These are phyloP conservation scores for Cyrtodaria siliqua DNA, from an alignment of 2,888 invertebrate species.

Conservation along the genomic window DNA sequence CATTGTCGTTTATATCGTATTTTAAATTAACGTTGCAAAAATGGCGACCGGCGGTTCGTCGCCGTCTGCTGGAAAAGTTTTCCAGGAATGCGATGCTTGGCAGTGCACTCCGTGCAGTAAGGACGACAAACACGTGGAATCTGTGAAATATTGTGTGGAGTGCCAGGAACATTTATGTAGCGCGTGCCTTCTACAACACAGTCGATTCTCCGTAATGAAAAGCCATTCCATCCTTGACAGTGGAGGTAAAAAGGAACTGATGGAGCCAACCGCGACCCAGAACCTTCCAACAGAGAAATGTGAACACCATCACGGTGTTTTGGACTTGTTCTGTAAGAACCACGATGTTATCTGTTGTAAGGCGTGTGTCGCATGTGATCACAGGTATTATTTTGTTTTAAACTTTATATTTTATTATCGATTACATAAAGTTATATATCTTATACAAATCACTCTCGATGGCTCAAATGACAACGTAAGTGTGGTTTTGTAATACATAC, in stretches of 20 bases:
- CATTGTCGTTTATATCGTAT: too few relatives aligned
- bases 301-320: neutral
- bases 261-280: neutral
- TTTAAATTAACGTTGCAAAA: too few relatives aligned
- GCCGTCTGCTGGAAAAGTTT: too few relatives aligned
- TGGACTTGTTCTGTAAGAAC: neutral
- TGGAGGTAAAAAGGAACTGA: neutral
- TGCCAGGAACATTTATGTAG: neutral
- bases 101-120: neutral
- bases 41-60: too few relatives aligned
- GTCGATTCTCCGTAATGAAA: neutral
- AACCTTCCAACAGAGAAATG: neutral
- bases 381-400: too few relatives aligned
- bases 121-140: slow-evolving; percentile 3
- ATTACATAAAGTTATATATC: too few relatives aligned
- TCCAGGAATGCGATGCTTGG: slow-evolving; percentile 2
- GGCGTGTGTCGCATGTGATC: neutral
- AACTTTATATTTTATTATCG: too few relatives aligned
- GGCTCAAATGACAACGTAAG: too few relatives aligned
- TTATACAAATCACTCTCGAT: too few relatives aligned
- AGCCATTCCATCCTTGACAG: neutral
- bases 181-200: neutral
- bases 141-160: slow-evolving; percentile 2
- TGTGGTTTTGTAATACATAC: too few relatives aligned
- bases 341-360: slow-evolving; percentile 9